These are phyloP conservation scores for Alitta virens DNA, from an alignment of 2,888 invertebrate genomes.

Conservation along the genomic window DNA sequence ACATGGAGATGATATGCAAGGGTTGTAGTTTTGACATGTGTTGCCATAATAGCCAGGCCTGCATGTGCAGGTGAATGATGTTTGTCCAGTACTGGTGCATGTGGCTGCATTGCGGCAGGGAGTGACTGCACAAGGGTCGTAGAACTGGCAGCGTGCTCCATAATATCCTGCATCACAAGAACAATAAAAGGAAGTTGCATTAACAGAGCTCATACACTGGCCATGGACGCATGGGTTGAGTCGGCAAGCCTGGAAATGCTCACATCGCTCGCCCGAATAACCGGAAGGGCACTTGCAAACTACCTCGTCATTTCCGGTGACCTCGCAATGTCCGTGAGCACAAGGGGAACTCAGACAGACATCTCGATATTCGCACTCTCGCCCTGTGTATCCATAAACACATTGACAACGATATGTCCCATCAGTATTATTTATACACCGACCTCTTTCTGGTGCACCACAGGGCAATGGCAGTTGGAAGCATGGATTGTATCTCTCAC, in stretches of 20 bases:
- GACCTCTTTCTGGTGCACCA: slow-evolving; percentile 13
- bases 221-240: slow-evolving; percentile 34
- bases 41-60: slow-evolving; percentile 26
- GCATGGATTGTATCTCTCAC: slow-evolving; percentile 26
- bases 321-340: slow-evolving; percentile 40
- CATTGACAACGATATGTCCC: slow-evolving; percentile 26
- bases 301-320: slow-evolving; percentile 28
- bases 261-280: slow-evolving; percentile 26
- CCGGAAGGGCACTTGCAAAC: slow-evolving; percentile 26
- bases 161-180: slow-evolving; percentile 39
- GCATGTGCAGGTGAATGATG: slow-evolving; percentile 9
- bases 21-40: slow-evolving; percentile 61
- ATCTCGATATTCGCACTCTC: slow-evolving; percentile 25
- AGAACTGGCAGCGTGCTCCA: slow-evolving; percentile 33
- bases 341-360: slow-evolving; percentile 43
- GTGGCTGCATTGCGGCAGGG: slow-evolving; percentile 29
- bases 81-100: slow-evolving; percentile 24
- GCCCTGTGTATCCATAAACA: slow-evolving; percentile 24
- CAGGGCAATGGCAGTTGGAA: slow-evolving; percentile 18
- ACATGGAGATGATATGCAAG: slow-evolving; percentile 24
- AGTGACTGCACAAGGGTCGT: slow-evolving; percentile 26
- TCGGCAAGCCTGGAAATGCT: slow-evolving; percentile 22
- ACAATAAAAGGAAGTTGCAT: slow-evolving; percentile 27
- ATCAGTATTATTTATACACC: slow-evolving; percentile 1
- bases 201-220: slow-evolving; percentile 17